A percentile compares a stretch with the other conserved stretches of the same genome.
phyloP scores from a whole-genome alignment of 1,140 invertebrate genomes.

The Drosophila lacteicornis region DNA sequence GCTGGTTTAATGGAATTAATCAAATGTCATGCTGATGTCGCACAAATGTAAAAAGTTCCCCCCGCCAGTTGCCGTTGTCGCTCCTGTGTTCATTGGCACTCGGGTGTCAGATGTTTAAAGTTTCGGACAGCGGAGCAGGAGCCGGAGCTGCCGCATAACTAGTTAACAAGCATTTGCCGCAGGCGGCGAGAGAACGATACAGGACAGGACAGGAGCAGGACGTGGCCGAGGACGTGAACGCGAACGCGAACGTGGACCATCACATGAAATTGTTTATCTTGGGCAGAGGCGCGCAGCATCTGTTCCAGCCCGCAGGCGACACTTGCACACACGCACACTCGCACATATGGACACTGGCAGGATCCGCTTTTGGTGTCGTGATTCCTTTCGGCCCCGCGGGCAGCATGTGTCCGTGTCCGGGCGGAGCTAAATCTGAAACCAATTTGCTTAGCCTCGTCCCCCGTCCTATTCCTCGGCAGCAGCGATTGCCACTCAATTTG shows the following conservation, averaged over 20 bases:
- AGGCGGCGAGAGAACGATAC: slow-evolving; percentile 1
- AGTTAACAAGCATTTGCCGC: slow-evolving; percentile 62
- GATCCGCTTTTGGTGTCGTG: slow-evolving; percentile 42
- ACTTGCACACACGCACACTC: slow-evolving; percentile 9
- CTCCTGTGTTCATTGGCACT: slow-evolving; percentile 50
- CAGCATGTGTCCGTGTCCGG: slow-evolving; percentile 39
- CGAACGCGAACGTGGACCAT: slow-evolving; percentile 1
- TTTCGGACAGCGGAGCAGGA: slow-evolving; percentile 39
- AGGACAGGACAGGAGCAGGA: background rate
- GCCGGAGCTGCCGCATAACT: slow-evolving; percentile 38
- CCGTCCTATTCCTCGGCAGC: slow-evolving; percentile 12
- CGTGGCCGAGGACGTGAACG: background rate
- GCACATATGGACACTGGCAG: slow-evolving; percentile 17
- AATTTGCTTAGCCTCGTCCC: slow-evolving; percentile 65
- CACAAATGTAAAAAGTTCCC: slow-evolving; percentile 45
- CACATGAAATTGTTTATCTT: slow-evolving; percentile 67
- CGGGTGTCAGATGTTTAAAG: slow-evolving; percentile 66
- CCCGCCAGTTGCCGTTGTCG: background rate
- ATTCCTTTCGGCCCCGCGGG: slow-evolving; percentile 54
- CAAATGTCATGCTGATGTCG: slow-evolving; percentile 71
- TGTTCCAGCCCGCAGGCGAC: slow-evolving; percentile 52
- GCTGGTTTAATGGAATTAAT: slow-evolving; percentile 62
- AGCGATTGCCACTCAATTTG: slow-evolving; percentile 55
- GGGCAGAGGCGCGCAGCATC: slow-evolving; percentile 60
- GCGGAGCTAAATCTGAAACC: slow-evolving; percentile 69